A percentile compares a stretch with the other conserved stretches of the same genome.
Conservation (phyloP, 1,140 invertebrate genomes). For the Drosophila tsacasi region DNA sequence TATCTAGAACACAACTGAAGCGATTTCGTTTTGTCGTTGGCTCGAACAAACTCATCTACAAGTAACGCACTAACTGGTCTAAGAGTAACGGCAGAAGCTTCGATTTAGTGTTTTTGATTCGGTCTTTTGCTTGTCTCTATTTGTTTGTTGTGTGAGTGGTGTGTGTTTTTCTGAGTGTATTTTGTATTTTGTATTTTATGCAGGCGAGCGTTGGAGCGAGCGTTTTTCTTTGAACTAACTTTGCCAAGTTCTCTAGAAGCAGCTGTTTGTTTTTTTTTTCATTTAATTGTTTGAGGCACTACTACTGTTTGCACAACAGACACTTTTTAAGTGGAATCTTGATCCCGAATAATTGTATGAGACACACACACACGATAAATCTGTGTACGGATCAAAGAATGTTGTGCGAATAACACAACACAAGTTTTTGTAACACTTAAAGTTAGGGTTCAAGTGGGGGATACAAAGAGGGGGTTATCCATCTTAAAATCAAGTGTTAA, state of each 20-base stretch:
- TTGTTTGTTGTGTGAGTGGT: conserved; percentile 43
- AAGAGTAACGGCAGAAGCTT: conserved; percentile 79
- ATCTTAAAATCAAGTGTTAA: conserved; percentile 26
- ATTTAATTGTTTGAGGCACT: conserved; percentile 4
- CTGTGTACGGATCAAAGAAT: conserved; percentile 43
- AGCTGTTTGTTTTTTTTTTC: conserved; percentile 30
- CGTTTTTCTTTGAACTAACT: conserved; percentile 52
- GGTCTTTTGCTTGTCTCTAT: conserved; percentile 36
- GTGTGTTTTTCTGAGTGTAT: conserved; percentile 16
- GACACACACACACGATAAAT: conserved; percentile 52
- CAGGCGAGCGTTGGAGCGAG: conserved; percentile 51
- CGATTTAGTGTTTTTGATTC: conserved; percentile 37
- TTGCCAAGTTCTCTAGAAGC: conserved; percentile 49
- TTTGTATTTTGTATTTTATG: conserved; percentile 29
- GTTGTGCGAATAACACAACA: conserved; percentile 73
- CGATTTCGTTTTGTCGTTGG: conserved; percentile 55
- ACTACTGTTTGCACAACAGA: conserved; percentile 35
- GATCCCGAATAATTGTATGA: conserved; percentile 12
- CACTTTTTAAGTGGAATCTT: conserved; percentile 11
- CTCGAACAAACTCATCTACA: conserved; percentile 77
- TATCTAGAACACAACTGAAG: conserved; percentile 78
- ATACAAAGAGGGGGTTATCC: conserved; percentile 22
- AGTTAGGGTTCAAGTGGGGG: conserved; percentile 37
- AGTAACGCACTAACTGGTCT: conserved; percentile 75
- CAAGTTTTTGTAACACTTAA: conserved; percentile 55